Conservation (phyloP, 2,888 invertebrate genomes). For the Strigamia transsilvanica region DNA sequence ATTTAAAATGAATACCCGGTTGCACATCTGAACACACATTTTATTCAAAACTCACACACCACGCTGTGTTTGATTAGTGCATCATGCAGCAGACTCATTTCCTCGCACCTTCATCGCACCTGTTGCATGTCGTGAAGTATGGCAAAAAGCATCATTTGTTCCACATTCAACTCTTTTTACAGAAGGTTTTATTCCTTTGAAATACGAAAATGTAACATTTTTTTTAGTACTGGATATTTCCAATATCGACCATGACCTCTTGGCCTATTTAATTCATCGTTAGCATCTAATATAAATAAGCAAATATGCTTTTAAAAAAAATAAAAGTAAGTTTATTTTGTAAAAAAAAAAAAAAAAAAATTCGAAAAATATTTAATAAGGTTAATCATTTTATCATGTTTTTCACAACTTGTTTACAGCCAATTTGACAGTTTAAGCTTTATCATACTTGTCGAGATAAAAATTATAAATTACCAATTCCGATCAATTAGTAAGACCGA, state of each 20-base stretch:
- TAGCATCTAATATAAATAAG: background rate
- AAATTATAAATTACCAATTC: background rate
- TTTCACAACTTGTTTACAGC: slow-evolving; percentile 8
- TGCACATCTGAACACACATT: slow-evolving; percentile 30
- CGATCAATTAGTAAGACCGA: background rate
- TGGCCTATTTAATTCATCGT: background rate
- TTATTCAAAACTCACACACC: slow-evolving; percentile 26
- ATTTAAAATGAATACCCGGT: slow-evolving; percentile 15
- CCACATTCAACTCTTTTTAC: background rate
- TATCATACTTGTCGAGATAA: background rate
- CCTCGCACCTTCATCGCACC: slow-evolving; percentile 24
- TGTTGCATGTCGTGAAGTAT: slow-evolving; percentile 2
- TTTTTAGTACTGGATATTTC: background rate
- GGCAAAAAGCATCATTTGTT: background rate
- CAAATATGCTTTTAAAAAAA: background rate
- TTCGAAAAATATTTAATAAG: background rate
- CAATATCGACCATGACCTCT: background rate
- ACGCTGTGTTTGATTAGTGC: slow-evolving; percentile 13
- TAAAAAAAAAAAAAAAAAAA: background rate
- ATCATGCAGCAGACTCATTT: slow-evolving; percentile 25
- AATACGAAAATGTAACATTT: background rate
- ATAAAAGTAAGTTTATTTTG: background rate
- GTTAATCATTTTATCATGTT: background rate
- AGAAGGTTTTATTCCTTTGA: background rate
- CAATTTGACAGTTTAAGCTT: background rate